Conservation (phyloP, 2,113 vertebrate species). For the Neodontobutis hainanensis region DNA sequence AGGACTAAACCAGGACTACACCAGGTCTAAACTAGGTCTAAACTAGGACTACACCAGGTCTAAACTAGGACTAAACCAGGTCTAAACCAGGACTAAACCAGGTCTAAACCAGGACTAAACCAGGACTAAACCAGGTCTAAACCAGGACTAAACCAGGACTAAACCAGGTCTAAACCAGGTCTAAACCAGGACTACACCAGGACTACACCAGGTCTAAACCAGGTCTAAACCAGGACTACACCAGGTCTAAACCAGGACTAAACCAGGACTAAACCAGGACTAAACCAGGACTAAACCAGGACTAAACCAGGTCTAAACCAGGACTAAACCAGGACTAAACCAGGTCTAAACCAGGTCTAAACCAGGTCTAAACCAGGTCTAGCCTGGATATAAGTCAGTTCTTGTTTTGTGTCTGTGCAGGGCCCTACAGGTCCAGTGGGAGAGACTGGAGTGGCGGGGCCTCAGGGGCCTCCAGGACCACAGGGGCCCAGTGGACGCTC, state of each 20-base stretch:
- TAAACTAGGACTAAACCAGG: not conserved
- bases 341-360: not conserved
- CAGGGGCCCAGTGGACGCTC: slow-evolving; percentile 94
- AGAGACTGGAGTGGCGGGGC: slow-evolving; percentile 86
- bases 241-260: not conserved
- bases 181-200: slow-evolving; percentile 1
- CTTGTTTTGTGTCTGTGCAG: slow-evolving; percentile 64
- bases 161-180: not conserved
- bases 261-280: not conserved
- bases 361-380: not conserved
- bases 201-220: not conserved
- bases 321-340: not conserved
- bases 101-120: not conserved
- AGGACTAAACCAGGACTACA: not conserved
- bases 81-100: not conserved
- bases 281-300: not conserved
- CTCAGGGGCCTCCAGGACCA: slow-evolving; percentile 89
- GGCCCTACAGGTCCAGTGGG: slow-evolving; percentile 88
- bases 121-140: not conserved
- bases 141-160: not conserved
- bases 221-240: not conserved
- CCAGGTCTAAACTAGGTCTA: not conserved
- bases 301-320: not conserved
- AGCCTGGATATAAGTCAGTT: not conserved
- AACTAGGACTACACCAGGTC: not conserved